phyloP scores from a whole-genome alignment of 2,797 vertebrate species.

The Hozukius guyotensis region DNA sequence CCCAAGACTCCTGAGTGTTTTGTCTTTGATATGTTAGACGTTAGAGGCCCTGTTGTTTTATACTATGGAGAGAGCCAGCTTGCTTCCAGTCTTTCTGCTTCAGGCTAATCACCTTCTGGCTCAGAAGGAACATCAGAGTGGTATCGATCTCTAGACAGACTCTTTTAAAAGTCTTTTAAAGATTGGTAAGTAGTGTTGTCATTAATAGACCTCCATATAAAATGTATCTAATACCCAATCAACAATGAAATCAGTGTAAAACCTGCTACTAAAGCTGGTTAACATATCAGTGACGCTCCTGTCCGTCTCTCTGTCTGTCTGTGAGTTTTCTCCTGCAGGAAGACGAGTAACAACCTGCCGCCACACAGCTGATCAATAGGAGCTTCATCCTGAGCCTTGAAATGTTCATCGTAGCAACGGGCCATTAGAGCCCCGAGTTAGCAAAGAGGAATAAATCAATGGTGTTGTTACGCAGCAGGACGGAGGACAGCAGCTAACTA shows the following conservation, averaged over 20 bases:
- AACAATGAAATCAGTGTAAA: neutral
- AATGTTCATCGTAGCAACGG: slow-evolving; percentile 15
- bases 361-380: slow-evolving; percentile 14
- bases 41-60: too few relatives aligned
- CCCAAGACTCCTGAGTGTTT: too few relatives aligned
- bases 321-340: too few relatives aligned
- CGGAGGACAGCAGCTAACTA: slow-evolving; percentile 12
- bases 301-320: neutral
- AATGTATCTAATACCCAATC: neutral
- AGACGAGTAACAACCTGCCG: neutral
- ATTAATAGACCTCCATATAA: neutral
- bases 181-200: neutral
- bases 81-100: neutral
- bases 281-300: neutral
- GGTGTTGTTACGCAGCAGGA: slow-evolving; percentile 9
- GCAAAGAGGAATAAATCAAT: slow-evolving; percentile 30
- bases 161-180: neutral
- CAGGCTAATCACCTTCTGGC: neutral
- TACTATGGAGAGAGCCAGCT: neutral
- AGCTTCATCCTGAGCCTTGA: slow-evolving; percentile 3
- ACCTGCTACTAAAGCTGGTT: neutral
- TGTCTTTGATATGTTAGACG: too few relatives aligned
- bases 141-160: neutral
- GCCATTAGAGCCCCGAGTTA: slow-evolving; percentile 28
- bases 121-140: neutral